Percentiles rank a stretch among this genome's conserved stretches.
Evolutionary conservation across 2,113 vertebrate species (phyloP).

Genomic region (Canis aureus): DNA sequence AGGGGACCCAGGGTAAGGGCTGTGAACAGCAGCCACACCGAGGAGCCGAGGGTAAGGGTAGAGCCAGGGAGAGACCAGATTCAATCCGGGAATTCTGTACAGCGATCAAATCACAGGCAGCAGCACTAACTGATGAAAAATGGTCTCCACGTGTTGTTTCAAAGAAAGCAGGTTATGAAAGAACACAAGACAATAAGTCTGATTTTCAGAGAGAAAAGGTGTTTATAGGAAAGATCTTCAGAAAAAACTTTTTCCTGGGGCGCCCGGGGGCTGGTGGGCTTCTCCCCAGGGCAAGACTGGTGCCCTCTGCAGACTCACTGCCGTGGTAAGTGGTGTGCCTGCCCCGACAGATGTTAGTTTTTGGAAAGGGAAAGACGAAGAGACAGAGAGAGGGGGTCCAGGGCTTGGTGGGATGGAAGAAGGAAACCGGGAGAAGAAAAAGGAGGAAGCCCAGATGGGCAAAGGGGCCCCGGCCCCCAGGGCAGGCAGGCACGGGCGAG

Average conservation of each 20-base stretch:
- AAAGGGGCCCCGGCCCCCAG: fast-evolving
- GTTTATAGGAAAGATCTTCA: not conserved
- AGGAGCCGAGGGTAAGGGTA: fast-evolving
- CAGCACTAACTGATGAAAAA: fast-evolving
- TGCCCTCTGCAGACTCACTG: fast-evolving
- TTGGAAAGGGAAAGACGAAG: not conserved
- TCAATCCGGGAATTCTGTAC: fast-evolving
- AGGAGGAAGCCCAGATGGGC: not conserved
- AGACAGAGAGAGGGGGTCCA: not conserved
- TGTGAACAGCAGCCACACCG: fast-evolving
- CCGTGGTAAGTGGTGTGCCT: fast-evolving
- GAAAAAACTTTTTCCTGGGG: not conserved
- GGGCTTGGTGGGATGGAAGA: not conserved
- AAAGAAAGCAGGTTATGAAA: not conserved
- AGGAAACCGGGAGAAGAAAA: not conserved
- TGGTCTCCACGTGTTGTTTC: fast-evolving
- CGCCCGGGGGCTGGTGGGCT: fast-evolving
- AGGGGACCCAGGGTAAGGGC: too few species aligned
- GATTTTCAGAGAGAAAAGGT: not conserved
- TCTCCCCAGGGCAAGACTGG: fast-evolving
- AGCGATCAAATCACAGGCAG: fast-evolving
- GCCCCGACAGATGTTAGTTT: fast-evolving
- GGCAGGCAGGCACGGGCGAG: fast-evolving
- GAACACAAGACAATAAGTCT: fast-evolving
- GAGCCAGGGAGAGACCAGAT: fast-evolving